A percentile compares a stretch with the other conserved stretches of the same genome.
phyloP scores from a whole-genome alignment of 2,888 invertebrate genomes.

The Drosophila lacicola region DNA sequence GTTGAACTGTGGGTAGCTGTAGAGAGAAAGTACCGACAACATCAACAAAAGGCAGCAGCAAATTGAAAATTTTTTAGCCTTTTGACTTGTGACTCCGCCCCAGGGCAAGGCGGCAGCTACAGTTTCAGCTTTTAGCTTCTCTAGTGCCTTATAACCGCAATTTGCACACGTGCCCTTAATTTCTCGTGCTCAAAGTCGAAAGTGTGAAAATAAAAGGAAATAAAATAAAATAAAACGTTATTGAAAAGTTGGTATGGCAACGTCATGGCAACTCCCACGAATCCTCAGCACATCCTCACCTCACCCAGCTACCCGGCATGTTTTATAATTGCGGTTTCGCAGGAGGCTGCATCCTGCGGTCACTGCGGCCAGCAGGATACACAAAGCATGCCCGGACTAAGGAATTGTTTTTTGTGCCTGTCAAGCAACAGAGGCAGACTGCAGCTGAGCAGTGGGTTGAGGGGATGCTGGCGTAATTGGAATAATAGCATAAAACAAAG shows the following conservation, averaged over 20 bases:
- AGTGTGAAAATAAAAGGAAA: constrained; percentile 46
- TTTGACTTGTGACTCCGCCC: constrained; percentile 40
- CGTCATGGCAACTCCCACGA: constrained; percentile 3
- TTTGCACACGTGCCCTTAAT: constrained; percentile 68
- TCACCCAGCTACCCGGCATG: constrained; percentile 34
- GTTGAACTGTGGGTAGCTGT: too few species aligned
- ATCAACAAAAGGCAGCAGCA: constrained; percentile 57
- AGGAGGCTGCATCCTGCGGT: constrained; percentile 68
- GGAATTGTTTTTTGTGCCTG: constrained; percentile 49
- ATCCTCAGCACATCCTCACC: constrained; percentile 1
- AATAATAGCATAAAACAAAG: constrained; percentile 53
- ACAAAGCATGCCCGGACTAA: constrained; percentile 50
- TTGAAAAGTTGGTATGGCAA: constrained; percentile 51
- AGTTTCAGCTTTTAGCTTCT: constrained; percentile 8
- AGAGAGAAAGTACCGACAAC: constrained; percentile 31
- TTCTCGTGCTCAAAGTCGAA: constrained; percentile 44
- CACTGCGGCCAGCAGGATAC: constrained; percentile 63
- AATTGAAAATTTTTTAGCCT: constrained; percentile 48
- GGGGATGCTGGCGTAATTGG: constrained; percentile 44
- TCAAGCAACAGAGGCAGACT: constrained; percentile 11
- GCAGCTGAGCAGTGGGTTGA: neutral
- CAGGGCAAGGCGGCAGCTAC: constrained; percentile 3
- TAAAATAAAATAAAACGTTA: constrained; percentile 44
- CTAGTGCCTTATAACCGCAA: constrained; percentile 61
- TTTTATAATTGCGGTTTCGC: constrained; percentile 76